phyloP scores from a whole-genome alignment of 2,888 invertebrate species.

The Brenthis daphne region DNA sequence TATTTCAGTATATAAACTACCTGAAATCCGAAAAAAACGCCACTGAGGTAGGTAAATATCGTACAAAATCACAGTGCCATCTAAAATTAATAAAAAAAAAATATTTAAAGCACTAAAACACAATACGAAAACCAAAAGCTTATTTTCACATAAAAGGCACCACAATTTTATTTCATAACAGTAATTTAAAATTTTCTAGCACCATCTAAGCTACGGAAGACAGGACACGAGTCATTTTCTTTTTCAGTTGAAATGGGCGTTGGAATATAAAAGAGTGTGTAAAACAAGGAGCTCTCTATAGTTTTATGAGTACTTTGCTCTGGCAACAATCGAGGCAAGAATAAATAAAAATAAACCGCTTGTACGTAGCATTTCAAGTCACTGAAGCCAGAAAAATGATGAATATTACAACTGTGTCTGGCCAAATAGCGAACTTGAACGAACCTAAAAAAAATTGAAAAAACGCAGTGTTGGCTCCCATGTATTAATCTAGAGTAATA shows the following conservation, averaged over 20 bases:
- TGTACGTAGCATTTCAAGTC: conserved; percentile 73
- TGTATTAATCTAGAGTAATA: conserved; percentile 4
- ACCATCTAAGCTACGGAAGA: conserved; percentile 22
- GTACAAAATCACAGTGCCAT: no score
- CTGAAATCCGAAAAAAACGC: no score
- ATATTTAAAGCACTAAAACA: no score
- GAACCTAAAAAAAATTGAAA: conserved; percentile 41
- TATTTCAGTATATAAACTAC: no score
- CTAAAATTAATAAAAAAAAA: no score
- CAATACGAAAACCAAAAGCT: neutral
- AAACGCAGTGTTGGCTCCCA: neutral
- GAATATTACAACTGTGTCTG: conserved; percentile 68
- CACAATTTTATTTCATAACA: conserved; percentile 2
- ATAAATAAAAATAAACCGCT: conserved; percentile 64
- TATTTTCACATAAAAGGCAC: neutral
- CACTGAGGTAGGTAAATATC: no score
- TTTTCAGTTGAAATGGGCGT: conserved; percentile 58
- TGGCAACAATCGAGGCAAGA: conserved; percentile 73
- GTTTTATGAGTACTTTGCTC: conserved; percentile 70
- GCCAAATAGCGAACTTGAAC: conserved; percentile 59
- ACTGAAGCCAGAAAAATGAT: conserved; percentile 69
- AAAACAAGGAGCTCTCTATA: conserved; percentile 67
- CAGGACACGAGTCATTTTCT: conserved; percentile 38
- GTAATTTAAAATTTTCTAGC: conserved; percentile 18
- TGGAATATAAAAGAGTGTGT: conserved; percentile 72